These are phyloP conservation scores for Hypercompe scribonia DNA, from an alignment of 2,888 invertebrate genomes.

Conservation along the genomic window DNA sequence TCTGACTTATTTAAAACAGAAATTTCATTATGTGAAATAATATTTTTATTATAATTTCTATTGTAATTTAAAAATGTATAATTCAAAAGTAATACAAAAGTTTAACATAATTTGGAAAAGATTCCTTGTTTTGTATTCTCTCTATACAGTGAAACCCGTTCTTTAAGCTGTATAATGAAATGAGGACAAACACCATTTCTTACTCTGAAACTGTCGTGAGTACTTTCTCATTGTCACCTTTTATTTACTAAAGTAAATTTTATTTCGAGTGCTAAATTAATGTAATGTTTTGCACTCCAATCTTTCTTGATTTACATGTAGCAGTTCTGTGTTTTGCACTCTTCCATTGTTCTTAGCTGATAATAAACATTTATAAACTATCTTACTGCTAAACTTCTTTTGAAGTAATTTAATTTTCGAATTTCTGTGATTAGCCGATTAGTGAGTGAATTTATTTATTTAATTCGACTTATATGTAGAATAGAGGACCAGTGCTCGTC, in stretches of 20 bases:
- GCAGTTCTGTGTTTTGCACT: neutral
- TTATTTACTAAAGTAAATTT: slow-evolving; percentile 52
- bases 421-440: neutral
- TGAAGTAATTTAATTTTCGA: neutral
- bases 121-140: slow-evolving; percentile 9
- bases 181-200: slow-evolving; percentile 44
- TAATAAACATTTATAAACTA: neutral
- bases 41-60: neutral
- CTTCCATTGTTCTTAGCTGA: neutral
- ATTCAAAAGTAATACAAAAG: too few species aligned
- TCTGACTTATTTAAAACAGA: slow-evolving; percentile 2
- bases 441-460: neutral
- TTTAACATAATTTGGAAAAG: neutral
- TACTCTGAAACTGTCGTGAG: slow-evolving; percentile 38
- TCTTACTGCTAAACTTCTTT: neutral
- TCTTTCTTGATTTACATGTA: neutral
- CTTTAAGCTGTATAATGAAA: slow-evolving; percentile 38
- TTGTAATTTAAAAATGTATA: neutral
- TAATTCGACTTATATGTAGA: too few species aligned
- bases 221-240: slow-evolving; percentile 45
- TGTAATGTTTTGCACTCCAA: slow-evolving; percentile 24
- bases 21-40: too few species aligned
- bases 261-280: slow-evolving; percentile 39
- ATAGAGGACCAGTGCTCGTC: too few species aligned
- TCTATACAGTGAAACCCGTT: slow-evolving; percentile 20